A percentile compares a stretch with the other conserved stretches of the same genome.
Evolutionary conservation across 2,888 invertebrate genomes (phyloP).

Genomic region (Molorchus minor): DNA sequence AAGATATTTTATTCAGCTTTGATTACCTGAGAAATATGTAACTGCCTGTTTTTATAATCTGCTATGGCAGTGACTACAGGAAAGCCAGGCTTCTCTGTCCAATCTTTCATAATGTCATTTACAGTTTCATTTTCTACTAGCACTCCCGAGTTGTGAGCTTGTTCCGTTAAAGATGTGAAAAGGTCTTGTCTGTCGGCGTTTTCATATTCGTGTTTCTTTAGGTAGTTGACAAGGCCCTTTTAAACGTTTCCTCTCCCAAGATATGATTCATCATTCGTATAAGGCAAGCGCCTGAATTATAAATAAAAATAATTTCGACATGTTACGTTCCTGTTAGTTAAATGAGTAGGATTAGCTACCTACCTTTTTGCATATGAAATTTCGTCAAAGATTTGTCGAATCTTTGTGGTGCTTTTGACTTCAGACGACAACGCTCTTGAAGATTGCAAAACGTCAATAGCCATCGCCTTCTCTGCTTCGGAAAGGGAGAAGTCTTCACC

Average conservation of each 20-base stretch:
- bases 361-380: conserved; percentile 77
- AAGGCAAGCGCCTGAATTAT: conserved; percentile 70
- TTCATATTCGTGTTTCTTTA: conserved; percentile 65
- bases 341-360: no score
- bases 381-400: conserved; percentile 74
- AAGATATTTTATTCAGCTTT: no score
- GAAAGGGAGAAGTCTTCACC: conserved; percentile 66
- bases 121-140: conserved; percentile 63
- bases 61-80: conserved; percentile 70
- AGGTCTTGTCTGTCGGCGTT: conserved; percentile 75
- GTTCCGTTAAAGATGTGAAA: conserved; percentile 72
- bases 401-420: conserved; percentile 70
- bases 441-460: conserved; percentile 69
- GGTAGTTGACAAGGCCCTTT: conserved; percentile 65
- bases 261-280: conserved; percentile 78
- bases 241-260: conserved; percentile 71
- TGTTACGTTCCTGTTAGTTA: no score
- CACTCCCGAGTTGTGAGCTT: conserved; percentile 61
- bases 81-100: conserved; percentile 75
- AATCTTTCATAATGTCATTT: conserved; percentile 72
- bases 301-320: no score
- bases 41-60: conserved; percentile 57
- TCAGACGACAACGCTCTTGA: conserved; percentile 74
- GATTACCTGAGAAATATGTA: conserved; percentile 61
- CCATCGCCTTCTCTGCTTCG: conserved; percentile 68